These are phyloP conservation scores for Nebria salina DNA, from an alignment of 2,888 invertebrate genomes.

Conservation along the genomic window DNA sequence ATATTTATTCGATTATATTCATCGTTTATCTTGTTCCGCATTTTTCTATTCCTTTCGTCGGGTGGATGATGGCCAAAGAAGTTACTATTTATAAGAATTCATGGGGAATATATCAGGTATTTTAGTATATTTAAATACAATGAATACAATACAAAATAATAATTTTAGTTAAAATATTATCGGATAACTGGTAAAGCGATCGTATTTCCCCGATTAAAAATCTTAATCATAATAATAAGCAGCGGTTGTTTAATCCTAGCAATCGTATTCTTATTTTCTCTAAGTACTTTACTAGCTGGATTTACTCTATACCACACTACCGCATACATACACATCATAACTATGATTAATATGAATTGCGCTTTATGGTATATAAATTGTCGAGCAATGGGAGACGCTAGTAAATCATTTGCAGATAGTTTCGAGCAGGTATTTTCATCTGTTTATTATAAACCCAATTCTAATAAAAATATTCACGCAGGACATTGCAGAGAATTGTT, in stretches of 20 bases:
- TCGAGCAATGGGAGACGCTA: constrained; percentile 71
- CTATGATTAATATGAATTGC: constrained; percentile 78
- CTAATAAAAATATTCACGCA: constrained; percentile 53
- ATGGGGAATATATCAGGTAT: constrained; percentile 74
- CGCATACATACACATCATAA: constrained; percentile 74
- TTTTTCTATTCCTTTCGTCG: constrained; percentile 76
- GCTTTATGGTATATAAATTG: constrained; percentile 78
- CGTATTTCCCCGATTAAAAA: constrained; percentile 70
- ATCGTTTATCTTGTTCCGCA: constrained; percentile 74
- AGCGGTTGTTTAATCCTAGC: constrained; percentile 71
- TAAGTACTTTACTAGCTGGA: constrained; percentile 71
- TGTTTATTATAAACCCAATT: neutral
- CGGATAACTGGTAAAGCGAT: constrained; percentile 69
- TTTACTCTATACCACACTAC: constrained; percentile 71
- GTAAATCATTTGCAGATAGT: constrained; percentile 58
- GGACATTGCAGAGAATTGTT: constrained; percentile 69
- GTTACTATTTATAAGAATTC: constrained; percentile 76
- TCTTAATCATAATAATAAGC: constrained; percentile 70
- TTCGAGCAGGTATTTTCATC: constrained; percentile 56
- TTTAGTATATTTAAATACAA: constrained; percentile 52
- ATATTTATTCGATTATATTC: constrained; percentile 75
- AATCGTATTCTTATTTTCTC: constrained; percentile 68
- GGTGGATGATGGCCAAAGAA: constrained; percentile 75
- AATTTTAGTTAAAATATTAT: constrained; percentile 65
- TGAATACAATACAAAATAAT: neutral